Percentiles rank a stretch among this genome's conserved stretches.
Evolutionary conservation across 35 echinoderm and acorn worm genomes (phyloP).

Genomic region (Ophioderma brevispina): DNA sequence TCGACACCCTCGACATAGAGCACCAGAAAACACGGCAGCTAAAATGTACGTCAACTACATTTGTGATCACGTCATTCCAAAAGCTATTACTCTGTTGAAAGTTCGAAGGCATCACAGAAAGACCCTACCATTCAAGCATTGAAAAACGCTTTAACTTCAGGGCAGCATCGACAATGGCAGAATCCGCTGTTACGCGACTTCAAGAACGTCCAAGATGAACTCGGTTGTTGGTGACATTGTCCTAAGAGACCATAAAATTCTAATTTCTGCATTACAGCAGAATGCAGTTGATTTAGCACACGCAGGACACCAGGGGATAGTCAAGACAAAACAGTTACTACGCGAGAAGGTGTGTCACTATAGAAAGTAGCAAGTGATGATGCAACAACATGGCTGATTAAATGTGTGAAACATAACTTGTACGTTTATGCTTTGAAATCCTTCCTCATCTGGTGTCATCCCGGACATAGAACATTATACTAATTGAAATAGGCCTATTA

Average conservation of each 20-base stretch:
- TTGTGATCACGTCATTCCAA: conserved; percentile 5
- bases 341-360: conserved; percentile 78
- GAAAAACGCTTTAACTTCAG: neutral
- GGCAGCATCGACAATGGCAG: conserved; percentile 15
- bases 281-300: conserved; percentile 61
- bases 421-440: too few relatives aligned
- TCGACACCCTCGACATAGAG: conserved; percentile 5
- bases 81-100: conserved; percentile 19
- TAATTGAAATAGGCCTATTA: too few relatives aligned
- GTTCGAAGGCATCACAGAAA: neutral
- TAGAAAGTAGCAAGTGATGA: too few relatives aligned
- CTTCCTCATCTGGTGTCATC: too few relatives aligned
- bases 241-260: conserved; percentile 56
- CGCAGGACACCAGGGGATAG: conserved; percentile 67
- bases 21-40: neutral
- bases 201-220: neutral
- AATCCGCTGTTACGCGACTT: neutral
- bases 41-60: conserved; percentile 33
- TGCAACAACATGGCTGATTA: too few relatives aligned
- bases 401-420: too few relatives aligned
- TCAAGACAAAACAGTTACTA: conserved; percentile 66
- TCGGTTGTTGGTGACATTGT: neutral
- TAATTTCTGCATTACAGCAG: conserved; percentile 53
- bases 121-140: conserved; percentile 25
- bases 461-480: too few relatives aligned